Evolutionary conservation across 53 echinoderm and acorn worm species (phyloP), one percentile per base, ranked within the genome.

Genomic region (Holothuria scabra): DNA sequence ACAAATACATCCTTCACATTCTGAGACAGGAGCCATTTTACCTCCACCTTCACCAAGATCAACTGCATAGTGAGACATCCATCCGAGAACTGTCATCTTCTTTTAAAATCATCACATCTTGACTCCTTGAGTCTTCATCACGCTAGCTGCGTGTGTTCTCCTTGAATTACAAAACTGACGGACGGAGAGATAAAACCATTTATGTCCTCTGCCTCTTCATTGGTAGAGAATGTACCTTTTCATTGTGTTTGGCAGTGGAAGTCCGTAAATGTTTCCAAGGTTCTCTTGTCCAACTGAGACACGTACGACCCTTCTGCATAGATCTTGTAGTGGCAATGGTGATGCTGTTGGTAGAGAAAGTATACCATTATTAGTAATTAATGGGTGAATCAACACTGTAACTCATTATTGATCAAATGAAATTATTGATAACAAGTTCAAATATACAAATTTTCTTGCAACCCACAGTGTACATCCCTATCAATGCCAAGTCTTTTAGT

Each of bases 211-310:
- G 70, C 46, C 44, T 46, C 18, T 67, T 94, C 94, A 99, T 58
- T 99, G 99, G 89, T 92, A 99, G 76, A 99, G 92, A 74, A 99
- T 70, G 91, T 99, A 99, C 28, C 89, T 61, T 85, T 99, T 99
- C 76, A 99, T 88, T 87, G 92, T 94, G 64, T 88, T 92, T 12
- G 99, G 99, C 79, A 99, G 83, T 24, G 99, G 99, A 24, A 99
- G 91, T 70, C 90, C 90, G 64, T 99, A 99, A 41, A 99, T 90
- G 44, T 95, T 89, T 71, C 94, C 94, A 38, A 99, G 89, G 59
- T 92, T 85, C 26, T 99, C 94, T 37, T 91, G 90, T 21, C 99
- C 99, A n/a, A 99, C 89, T 0, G 92, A 92, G 21, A 99, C 89
- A 9, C 99, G 90, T 46, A 99, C 90, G 31, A 85, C 76, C 67